These are phyloP conservation scores for Lycaon pictus DNA, from an alignment of 2,113 vertebrate genomes.

Conservation along the genomic window DNA sequence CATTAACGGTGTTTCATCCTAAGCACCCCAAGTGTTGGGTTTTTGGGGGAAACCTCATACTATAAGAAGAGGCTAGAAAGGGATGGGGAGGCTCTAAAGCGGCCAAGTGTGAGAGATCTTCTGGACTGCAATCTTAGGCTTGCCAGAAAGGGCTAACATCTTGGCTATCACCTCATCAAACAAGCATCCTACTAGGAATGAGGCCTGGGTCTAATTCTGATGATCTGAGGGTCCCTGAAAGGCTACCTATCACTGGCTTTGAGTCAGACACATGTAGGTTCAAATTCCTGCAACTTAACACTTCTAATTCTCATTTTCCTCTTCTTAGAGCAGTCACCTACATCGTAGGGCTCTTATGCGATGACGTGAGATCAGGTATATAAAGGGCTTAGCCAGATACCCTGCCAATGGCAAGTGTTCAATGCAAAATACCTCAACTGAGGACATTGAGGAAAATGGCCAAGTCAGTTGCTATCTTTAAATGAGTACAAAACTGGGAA, in stretches of 20 bases:
- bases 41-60: neutral
- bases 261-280: neutral
- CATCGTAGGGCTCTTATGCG: neutral
- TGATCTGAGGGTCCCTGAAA: neutral
- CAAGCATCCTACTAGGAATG: neutral
- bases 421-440: neutral
- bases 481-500: neutral
- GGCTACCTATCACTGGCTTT: neutral
- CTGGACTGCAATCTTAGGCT: neutral
- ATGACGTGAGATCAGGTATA: neutral
- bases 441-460: neutral
- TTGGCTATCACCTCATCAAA: neutral
- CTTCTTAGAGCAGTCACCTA: neutral
- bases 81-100: too few relatives aligned
- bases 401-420: neutral
- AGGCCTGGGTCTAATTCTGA: neutral
- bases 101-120: neutral
- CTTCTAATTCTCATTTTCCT: neutral
- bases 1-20: neutral
- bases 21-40: neutral
- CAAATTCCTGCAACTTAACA: neutral
- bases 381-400: neutral
- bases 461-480: neutral
- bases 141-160: neutral
- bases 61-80: neutral